Base-by-base conservation (phyloP, 1,140 invertebrate genomes). In the Ceratina japonica region DNA sequence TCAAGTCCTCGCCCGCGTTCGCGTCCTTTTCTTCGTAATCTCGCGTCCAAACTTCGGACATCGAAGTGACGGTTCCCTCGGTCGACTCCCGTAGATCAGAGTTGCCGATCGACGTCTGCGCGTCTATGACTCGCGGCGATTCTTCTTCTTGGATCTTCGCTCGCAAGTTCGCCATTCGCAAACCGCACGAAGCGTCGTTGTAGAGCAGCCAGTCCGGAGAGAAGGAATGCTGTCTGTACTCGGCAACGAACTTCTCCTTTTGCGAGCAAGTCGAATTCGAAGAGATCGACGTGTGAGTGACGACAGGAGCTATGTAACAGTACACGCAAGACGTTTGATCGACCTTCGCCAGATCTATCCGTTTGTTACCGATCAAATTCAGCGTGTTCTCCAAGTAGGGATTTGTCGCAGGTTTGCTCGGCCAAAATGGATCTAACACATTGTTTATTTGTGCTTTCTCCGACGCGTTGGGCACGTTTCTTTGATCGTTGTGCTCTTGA, bases 241-340 rank as follows among this genome's bases (percentile, higher is more conserved):
- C 89, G 2, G 87, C 83, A 4, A 79, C 77, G 15, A 86, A 86
- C 74, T 27, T 85, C 52, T 70, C 56, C 22, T 86, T 81, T 80
- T 81, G 71, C 18, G 80, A 81, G n/a, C 84, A 87, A 22, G 63
- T 59, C 10, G 69, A 49, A n/a, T 27, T 75, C 5, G 76, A 71
- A 16, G 63, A 65, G 12, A 59, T 31, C 58, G 63, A 66, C 54
- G 68, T 80, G 20, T 87, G 83, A 5, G 89, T 84, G n/a, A 88
- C 82, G 8, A 91, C 82, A 7, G 89, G 89, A 1, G 88, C 81
- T 37, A 79, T 69, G 59, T 90, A 89, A 77, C 87, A 89, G 56
- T 90, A 89, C 13, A 91, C 89, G 49, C 90, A 88, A 22, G 87
- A 88, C 0, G 90, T 91, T 54, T 91, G 88, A 63, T 88, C 84